phyloP scores from a whole-genome alignment of 2,113 vertebrate species.

The Sakesphorus luctuosus region DNA sequence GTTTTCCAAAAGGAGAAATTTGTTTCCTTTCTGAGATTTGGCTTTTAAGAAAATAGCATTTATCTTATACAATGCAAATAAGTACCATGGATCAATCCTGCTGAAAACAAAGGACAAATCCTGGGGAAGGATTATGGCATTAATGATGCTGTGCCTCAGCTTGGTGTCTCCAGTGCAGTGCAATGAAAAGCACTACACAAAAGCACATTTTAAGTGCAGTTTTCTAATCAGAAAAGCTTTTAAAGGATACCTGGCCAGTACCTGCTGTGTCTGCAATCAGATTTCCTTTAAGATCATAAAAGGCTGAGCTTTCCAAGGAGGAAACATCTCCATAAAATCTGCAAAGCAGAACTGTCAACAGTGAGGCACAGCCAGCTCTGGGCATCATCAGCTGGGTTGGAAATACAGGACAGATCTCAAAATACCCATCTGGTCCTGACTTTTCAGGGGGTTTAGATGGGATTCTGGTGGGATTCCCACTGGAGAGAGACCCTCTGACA shows the following conservation, averaged over 20 bases:
- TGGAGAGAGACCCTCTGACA: not conserved
- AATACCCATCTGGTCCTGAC: not conserved
- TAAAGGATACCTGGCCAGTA: not conserved
- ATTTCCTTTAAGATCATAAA: not conserved
- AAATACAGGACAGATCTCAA: not conserved
- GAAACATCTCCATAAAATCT: not conserved
- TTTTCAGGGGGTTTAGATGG: not conserved
- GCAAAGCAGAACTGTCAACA: not conserved
- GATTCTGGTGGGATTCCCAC: not conserved
- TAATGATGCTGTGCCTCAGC: not conserved
- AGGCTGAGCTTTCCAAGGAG: not conserved
- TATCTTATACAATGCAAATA: not conserved
- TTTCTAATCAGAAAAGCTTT: conserved; percentile 19
- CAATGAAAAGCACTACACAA: not conserved
- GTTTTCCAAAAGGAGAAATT: not conserved
- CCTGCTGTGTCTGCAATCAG: not conserved
- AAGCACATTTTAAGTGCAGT: not conserved
- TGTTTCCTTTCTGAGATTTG: not conserved
- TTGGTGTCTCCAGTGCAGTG: not conserved
- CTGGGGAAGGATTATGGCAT: not conserved
- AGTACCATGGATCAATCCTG: not conserved
- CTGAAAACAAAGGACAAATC: not conserved
- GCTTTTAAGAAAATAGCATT: not conserved
- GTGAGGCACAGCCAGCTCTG: not conserved
- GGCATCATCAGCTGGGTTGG: not conserved